Evolutionary conservation across 1,140 invertebrate species (phyloP), one percentile per base, ranked within the genome.

Genomic region (Bombus vancouverensis): DNA sequence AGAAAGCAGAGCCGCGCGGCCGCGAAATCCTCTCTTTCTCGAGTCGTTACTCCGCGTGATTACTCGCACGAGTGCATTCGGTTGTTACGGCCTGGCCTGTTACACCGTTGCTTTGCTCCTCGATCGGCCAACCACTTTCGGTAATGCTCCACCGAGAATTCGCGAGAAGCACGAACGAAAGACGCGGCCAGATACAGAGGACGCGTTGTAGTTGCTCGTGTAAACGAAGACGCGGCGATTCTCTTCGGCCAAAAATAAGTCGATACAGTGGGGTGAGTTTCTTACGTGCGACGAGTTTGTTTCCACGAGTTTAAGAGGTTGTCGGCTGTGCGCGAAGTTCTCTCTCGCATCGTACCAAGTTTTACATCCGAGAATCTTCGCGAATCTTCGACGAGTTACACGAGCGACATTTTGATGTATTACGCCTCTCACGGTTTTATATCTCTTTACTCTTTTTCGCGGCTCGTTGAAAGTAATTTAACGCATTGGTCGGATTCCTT

Each of bases 1-100:
- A 1, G 34, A 18, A 53, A 71, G 10, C 22, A 9, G 65, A 22
- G 25, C 28, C 32, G 2, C 28, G 10, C n/a, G 22, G 25, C 13
- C 34, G 44, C 15, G 53, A 62, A 13, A 74, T 57, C 8, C 10
- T 73, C 72, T 62, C 28, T 62, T 68, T 53, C 62, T 65, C 81
- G 5, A 18, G 25, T 53, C 44, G 73, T 83, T 77, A 68, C 72
- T 76, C 34, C 8, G 28, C 25, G 59, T 32, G 81, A 76, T 75
- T 66, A 71, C 47, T 72, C 71, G 39, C 44, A 10, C n/a, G 28
- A 37, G 81, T 53, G 57, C 71, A 66, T 83, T 76, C 72, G 81
- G 53, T 73, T 75, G 81, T 66, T 74, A 62, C 53, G 47, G n/a
- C 37, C 32, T 3, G n/a, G 9, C 25, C 32, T 12, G 42, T 65